These are phyloP conservation scores for Furcifer pardalis DNA, from an alignment of 2,797 vertebrate species.

Conservation along the genomic window DNA sequence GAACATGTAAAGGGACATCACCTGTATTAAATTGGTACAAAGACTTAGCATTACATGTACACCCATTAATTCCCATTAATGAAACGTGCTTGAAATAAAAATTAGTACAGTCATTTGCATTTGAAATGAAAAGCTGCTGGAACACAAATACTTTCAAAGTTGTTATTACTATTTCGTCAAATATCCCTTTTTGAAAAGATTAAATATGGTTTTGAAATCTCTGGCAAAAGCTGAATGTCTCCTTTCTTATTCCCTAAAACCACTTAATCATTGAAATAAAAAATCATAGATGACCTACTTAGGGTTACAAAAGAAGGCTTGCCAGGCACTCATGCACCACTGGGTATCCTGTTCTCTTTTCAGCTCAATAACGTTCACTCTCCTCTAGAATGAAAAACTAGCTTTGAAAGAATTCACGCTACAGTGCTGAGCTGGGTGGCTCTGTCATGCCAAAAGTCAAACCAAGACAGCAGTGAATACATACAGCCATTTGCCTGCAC, in stretches of 20 bases:
- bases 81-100: conserved; percentile 35
- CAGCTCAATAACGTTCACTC: not conserved
- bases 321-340: not conserved
- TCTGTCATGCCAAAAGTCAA: not conserved
- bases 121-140: conserved; percentile 57
- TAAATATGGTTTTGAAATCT: conserved; percentile 12
- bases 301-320: conserved; percentile 7
- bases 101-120: conserved; percentile 47
- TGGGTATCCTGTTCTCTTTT: not conserved
- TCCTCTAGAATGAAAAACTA: not conserved
- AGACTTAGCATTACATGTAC: conserved; percentile 11
- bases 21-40: conserved; percentile 75
- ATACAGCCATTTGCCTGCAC: not conserved
- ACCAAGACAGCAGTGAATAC: not conserved
- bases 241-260: conserved; percentile 41
- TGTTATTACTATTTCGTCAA: not conserved
- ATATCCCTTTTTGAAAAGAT: not conserved
- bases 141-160: conserved; percentile 6
- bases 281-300: conserved; percentile 10
- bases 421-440: not conserved
- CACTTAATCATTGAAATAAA: not conserved
- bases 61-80: conserved; percentile 11
- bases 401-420: not conserved
- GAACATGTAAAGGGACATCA: conserved; percentile 91
- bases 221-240: not conserved